These are phyloP conservation scores for Antechinus flavipes DNA, from an alignment of 2,113 vertebrate genomes.

Conservation along the genomic window DNA sequence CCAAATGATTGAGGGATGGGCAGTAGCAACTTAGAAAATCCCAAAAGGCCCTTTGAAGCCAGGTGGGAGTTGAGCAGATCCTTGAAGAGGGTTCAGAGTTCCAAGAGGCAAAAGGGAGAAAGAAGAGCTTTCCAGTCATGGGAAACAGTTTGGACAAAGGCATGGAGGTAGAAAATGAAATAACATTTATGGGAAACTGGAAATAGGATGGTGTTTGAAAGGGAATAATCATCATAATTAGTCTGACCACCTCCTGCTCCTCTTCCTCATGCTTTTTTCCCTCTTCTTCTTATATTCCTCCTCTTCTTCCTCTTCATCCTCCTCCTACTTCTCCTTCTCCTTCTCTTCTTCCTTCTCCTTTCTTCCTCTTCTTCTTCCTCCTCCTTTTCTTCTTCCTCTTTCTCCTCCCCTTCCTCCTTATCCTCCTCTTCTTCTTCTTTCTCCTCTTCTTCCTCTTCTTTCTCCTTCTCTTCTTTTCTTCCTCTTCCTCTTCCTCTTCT, in stretches of 20 bases:
- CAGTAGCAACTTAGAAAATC: not conserved
- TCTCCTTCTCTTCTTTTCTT: too few species aligned
- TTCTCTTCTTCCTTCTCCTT: too few species aligned
- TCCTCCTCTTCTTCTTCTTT: too few species aligned
- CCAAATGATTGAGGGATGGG: not conserved
- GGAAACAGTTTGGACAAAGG: not conserved
- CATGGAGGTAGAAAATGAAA: not conserved
- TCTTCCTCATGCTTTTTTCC: too few species aligned
- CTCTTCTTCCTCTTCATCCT: too few species aligned
- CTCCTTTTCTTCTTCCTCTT: too few species aligned
- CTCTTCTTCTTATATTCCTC: too few species aligned
- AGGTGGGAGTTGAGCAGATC: not conserved
- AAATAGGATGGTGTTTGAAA: not conserved
- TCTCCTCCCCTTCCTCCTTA: too few species aligned
- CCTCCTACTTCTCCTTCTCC: too few species aligned
- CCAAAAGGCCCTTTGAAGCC: not conserved
- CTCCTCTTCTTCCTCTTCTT: too few species aligned
- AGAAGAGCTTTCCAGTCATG: not conserved
- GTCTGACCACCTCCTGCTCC: not conserved
- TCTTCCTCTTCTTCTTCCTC: too few species aligned
- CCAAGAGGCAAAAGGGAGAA: not conserved
- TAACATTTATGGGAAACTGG: not conserved
- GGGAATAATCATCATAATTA: not conserved
- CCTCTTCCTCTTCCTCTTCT: too few species aligned
- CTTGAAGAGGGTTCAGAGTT: not conserved